Base-by-base conservation (phyloP, 2,113 vertebrate species). In the Pogona vitticeps region DNA sequence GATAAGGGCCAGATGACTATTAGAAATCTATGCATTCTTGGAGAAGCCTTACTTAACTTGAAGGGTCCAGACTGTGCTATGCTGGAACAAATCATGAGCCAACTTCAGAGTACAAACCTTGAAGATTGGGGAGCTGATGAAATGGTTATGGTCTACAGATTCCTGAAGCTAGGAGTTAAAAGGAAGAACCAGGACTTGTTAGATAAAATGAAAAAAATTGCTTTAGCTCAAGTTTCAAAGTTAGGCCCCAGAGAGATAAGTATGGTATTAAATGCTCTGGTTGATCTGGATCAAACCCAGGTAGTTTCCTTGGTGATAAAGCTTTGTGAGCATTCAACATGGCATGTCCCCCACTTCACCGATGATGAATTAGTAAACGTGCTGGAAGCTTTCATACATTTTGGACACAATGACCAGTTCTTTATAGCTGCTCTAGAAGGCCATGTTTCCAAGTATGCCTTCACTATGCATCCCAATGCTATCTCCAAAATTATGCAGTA, bases 371-470 rank as follows among this genome's bases (percentile, higher is more conserved):
- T 99, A 18, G 67, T 92, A 0, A 70, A 86, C 0, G 97, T 99
- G 28, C 89, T 99, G 36, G 97, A 94, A 20, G 98, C 97, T 0
- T 96, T 98, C 0, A 95, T 97, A 2, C 95, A 97, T 92, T 99
- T 98, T 56, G 97, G 97, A 75, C 94, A 97, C 89, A 92, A 85
- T 0, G 97, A 99, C 88, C 91, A 90, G 28, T 94, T 94, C 89
- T 97, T 99, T 63, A 96, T 96, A 38, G 86, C 94, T 79, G 97
- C 96, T 1, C 91, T 99, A 71, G 98, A 98, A 92, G 95, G 71
- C 0, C 91, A 96, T 0, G 36, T 98, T 0, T 89, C 97, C 1
- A 85, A 90, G 0, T 88, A 90, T 20, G 91, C 94, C 56, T 95
- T 95, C 88, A 93, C 94, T 1, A 92, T 97, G 90, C 93, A 96